These are phyloP conservation scores for Piscicola geometra DNA, from an alignment of 2,888 invertebrate species.

Conservation along the genomic window DNA sequence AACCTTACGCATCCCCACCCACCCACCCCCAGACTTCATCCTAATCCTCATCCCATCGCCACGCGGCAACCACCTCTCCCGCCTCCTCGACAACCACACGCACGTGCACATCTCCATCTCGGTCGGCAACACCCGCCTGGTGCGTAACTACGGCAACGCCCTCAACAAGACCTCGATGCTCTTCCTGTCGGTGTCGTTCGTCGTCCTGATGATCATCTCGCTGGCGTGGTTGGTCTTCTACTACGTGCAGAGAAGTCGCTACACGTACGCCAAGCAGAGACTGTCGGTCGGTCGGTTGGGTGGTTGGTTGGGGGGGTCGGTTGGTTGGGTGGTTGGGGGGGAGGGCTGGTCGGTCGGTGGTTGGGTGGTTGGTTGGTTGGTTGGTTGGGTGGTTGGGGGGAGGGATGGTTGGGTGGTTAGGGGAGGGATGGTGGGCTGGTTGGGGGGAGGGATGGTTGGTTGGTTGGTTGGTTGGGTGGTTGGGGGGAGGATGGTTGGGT, in stretches of 20 bases:
- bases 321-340: too few species aligned
- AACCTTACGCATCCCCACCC: too few species aligned
- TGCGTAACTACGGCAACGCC: slow-evolving; percentile 17
- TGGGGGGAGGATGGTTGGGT: neutral
- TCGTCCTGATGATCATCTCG: slow-evolving; percentile 88
- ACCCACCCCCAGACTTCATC: slow-evolving; percentile 63
- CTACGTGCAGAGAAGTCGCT: slow-evolving; percentile 87
- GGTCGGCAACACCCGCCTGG: slow-evolving; percentile 63
- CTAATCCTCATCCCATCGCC: slow-evolving; percentile 75
- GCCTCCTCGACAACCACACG: slow-evolving; percentile 67
- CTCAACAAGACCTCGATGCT: slow-evolving; percentile 76
- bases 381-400: too few species aligned
- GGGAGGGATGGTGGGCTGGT: too few species aligned
- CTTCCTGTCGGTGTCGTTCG: slow-evolving; percentile 90
- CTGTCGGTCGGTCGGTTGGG: slow-evolving; percentile 68
- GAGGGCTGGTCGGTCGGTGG: too few species aligned
- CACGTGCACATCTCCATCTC: slow-evolving; percentile 67
- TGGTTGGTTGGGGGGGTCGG: neutral
- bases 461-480: too few species aligned
- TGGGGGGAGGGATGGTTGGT: too few species aligned
- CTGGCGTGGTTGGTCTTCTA: slow-evolving; percentile 92
- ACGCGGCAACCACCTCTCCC: slow-evolving; percentile 71
- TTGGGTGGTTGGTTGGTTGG: too few species aligned
- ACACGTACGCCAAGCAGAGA: slow-evolving; percentile 88
- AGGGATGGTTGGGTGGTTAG: too few species aligned